Percentiles rank a stretch among this genome's conserved stretches.
Conservation (phyloP, 2,113 vertebrate genomes). For the Gobius niger region DNA sequence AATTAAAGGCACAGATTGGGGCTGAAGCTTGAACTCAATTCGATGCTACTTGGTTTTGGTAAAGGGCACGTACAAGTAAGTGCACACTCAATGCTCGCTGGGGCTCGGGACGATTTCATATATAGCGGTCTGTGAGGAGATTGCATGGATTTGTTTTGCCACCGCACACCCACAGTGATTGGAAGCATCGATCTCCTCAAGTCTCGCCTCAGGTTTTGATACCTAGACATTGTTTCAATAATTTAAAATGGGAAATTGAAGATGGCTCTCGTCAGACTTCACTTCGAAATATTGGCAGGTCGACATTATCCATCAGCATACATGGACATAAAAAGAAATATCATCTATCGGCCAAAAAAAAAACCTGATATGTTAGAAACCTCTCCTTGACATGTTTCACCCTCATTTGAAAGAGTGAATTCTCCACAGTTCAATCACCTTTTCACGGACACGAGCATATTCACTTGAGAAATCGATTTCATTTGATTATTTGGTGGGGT, state of each 20-base stretch:
- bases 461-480: too few relatives aligned
- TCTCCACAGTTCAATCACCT: too few relatives aligned
- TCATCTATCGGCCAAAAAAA: too few relatives aligned
- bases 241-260: constrained; percentile 28
- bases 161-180: constrained; percentile 38
- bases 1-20: constrained; percentile 30
- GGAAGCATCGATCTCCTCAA: constrained; percentile 44
- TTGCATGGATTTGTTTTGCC: constrained; percentile 48
- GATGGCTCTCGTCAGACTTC: constrained; percentile 13
- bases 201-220: constrained; percentile 8
- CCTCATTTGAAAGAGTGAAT: too few relatives aligned
- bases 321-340: too few relatives aligned
- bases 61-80: constrained; percentile 19
- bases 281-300: too few relatives aligned
- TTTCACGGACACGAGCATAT: too few relatives aligned
- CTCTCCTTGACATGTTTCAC: too few relatives aligned
- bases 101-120: constrained; percentile 27
- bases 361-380: too few relatives aligned
- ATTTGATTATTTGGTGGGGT: too few relatives aligned
- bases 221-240: constrained; percentile 42
- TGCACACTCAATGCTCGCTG: constrained; percentile 1
- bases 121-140: constrained; percentile 30
- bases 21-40: constrained; percentile 26
- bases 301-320: too few relatives aligned
- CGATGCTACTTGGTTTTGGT: constrained; percentile 22